Percentiles rank a stretch among this genome's conserved stretches.
Conservation (phyloP, 2,113 vertebrate species). For the Ophiodon elongatus region DNA sequence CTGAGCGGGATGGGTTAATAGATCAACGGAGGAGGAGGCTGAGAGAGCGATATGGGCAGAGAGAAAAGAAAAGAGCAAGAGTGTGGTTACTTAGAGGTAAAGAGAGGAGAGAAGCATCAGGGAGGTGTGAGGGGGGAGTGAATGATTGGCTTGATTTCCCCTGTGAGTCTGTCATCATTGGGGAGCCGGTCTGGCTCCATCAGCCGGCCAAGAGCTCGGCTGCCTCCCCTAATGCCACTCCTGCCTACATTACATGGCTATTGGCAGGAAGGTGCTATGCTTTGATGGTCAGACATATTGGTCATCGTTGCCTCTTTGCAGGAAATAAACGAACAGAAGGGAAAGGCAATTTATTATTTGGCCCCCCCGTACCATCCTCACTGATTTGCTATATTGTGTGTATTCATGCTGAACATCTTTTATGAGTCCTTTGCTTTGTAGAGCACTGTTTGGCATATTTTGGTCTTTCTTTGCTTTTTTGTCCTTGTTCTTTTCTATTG, state of each 20-base stretch:
- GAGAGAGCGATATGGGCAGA: conserved; percentile 35
- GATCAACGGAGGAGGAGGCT: conserved; percentile 38
- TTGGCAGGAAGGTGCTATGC: conserved; percentile 40
- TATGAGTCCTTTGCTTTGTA: conserved; percentile 27
- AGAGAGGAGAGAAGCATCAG: conserved; percentile 5
- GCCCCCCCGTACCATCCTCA: neutral
- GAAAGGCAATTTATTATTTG: conserved; percentile 49
- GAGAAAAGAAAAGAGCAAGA: conserved; percentile 39
- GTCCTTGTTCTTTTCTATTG: conserved; percentile 35
- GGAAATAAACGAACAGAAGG: conserved; percentile 46
- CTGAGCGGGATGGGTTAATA: conserved; percentile 58
- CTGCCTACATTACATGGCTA: conserved; percentile 44
- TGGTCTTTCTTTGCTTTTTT: conserved; percentile 17
- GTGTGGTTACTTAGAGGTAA: conserved; percentile 53
- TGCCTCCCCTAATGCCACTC: conserved; percentile 33
- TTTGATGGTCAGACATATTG: conserved; percentile 58
- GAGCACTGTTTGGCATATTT: conserved; percentile 1
- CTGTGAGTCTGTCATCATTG: conserved; percentile 58
- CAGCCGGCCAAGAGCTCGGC: conserved; percentile 22
- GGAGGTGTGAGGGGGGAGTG: conserved; percentile 21
- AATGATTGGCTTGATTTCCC: conserved; percentile 72
- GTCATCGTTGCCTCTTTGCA: conserved; percentile 62
- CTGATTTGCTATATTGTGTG: conserved; percentile 43
- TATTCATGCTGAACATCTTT: conserved; percentile 62
- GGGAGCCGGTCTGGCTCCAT: conserved; percentile 36